Evolutionary conservation across 2,888 invertebrate genomes (phyloP), one percentile per base, ranked within the genome.

Genomic region (Heliconius sara): DNA sequence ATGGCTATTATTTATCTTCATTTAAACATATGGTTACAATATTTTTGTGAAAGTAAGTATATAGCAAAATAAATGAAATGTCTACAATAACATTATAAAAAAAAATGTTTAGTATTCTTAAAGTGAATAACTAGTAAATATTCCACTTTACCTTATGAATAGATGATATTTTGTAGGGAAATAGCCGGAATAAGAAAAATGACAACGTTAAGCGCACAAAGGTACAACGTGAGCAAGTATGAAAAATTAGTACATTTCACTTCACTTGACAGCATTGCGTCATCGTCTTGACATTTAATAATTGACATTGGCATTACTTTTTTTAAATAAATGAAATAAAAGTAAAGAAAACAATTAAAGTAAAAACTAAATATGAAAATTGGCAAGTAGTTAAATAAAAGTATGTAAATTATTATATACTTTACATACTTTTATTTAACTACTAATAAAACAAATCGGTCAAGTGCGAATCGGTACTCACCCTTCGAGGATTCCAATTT

Each of bases 231-330:
- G 70, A 70, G 70, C 70, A 70, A 70, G 43, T 70, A 47, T 25
- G 70, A 70, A 70, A 39, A 25, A 70, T 70, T 47, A 47, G 70
- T 70, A 25, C 70, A 70, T 70, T 70, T 70, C 70, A 70, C 70
- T 25, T 39, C 43, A 10, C 22, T 70, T 25, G 25, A 70, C 43
- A 1, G 16, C 43, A 25, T 70, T 70, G 70, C 70, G 25, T 70
- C 70, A 70, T 70, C 52, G n/a, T 25, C 12, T 70, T 70, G 43
- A 70, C 70, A 43, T 47, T 47, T 25, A 16, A 19, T 70, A 43
- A 16, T 43, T 47, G 70, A 70, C 70, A 70, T 70, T 68, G 70
- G 13, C 70, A 43, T 43, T 6, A 67, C 34, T 30, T 67, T 66
- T 65, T 34, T 67, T 34, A 25, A 65, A 16, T 65, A 25, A 65